Base-by-base conservation (phyloP, 2,113 vertebrate species). In the Plotosus lineatus region DNA sequence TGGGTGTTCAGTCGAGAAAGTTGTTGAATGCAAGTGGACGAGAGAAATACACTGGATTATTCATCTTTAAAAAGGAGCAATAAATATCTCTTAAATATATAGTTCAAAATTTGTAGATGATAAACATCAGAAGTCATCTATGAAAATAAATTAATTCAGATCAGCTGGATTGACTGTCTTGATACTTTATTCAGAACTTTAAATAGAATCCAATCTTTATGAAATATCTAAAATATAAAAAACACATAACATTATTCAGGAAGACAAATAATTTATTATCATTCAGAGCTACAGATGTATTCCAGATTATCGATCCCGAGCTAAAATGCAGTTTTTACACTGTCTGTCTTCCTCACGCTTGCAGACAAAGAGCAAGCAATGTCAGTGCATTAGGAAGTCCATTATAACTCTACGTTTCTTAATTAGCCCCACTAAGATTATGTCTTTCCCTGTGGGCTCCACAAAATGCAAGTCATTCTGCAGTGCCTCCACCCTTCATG, bases 381-480 rank as follows among this genome's bases (percentile, higher is more conserved):
- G 79, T 80, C 72, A 19, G 82, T 26, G 28, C 83, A 88, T 88
- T 78, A 86, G 78, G 61, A 68, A 71, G 46, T 80, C 80, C 79
- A 88, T 88, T 87, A 89, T 87, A 90, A 78, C 80, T 82, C 80
- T 81, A 81, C 84, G 78, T 84, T 83, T 86, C 69, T 85, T 88
- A 88, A 91, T 91, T 90, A 88, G 75, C 82, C 87, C 80, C 72
- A 36, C 55, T 69, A 82, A 83, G 87, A 87, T 85, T 89, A 69
- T 8, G 73, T 63, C 66, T 74, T 82, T 78, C 48, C 79, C 65
- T 81, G 71, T 84, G 40, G 65, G 46, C 83, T 78, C 48, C 46
- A 74, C 82, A 75, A 87, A 90, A 87, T 72, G 80, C 72, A 84
- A 83, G 82, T 85, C 85, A 83, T 87, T 87, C 85, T 87, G 82